phyloP scores from a whole-genome alignment of 2,888 invertebrate genomes.

The Euphydryas editha region DNA sequence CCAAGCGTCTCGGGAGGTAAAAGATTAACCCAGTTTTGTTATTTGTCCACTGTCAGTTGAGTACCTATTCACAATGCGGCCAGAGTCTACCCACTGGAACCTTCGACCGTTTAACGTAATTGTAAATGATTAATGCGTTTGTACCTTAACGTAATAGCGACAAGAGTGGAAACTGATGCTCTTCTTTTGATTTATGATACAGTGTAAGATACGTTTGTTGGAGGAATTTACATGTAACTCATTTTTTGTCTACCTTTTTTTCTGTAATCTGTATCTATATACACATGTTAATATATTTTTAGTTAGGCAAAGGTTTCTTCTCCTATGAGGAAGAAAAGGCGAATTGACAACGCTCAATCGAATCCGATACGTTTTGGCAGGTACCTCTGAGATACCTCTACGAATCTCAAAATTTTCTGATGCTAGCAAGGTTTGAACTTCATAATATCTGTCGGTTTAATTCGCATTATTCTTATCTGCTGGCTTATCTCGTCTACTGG shows the following conservation, averaged over 20 bases:
- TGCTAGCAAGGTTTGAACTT: no score
- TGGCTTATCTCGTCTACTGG: neutral
- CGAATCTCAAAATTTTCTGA: no score
- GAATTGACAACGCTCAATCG: no score
- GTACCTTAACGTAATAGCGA: conserved; percentile 70
- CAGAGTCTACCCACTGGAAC: conserved; percentile 74
- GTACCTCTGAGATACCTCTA: no score
- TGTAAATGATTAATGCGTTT: conserved; percentile 81
- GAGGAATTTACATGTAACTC: neutral
- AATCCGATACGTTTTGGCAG: no score
- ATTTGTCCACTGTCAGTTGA: conserved; percentile 84
- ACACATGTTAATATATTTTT: no score
- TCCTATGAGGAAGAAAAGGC: no score
- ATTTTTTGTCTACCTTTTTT: no score
- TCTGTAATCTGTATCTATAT: no score
- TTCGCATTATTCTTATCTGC: no score
- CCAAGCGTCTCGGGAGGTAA: conserved; percentile 74
- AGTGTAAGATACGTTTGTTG: conserved; percentile 15
- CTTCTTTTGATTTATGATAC: conserved; percentile 70
- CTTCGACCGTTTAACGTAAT: conserved; percentile 80
- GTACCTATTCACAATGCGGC: conserved; percentile 82
- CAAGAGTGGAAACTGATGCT: conserved; percentile 70
- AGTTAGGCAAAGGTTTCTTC: no score
- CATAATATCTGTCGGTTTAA: no score
- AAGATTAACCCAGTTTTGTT: conserved; percentile 84